Evolutionary conservation across 2,888 invertebrate species (phyloP).

Genomic region (Pyrgus malvae): DNA sequence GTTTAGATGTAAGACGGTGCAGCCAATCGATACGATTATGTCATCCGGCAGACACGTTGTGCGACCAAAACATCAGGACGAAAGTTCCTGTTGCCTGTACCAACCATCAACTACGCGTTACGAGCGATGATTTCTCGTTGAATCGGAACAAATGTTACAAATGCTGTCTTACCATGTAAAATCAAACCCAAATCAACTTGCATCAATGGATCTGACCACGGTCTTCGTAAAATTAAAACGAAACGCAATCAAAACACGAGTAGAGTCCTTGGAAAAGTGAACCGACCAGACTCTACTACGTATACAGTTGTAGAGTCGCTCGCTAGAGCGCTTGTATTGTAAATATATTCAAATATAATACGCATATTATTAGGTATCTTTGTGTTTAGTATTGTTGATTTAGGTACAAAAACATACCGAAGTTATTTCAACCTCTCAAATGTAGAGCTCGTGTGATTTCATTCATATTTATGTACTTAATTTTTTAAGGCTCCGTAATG

Average conservation of each 20-base stretch:
- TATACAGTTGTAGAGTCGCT: slow-evolving; percentile 10
- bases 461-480: too few species aligned
- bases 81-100: slow-evolving; percentile 8
- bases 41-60: slow-evolving; percentile 20
- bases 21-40: slow-evolving; percentile 40
- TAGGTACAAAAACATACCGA: slow-evolving; percentile 1
- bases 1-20: slow-evolving; percentile 60
- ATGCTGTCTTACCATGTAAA: slow-evolving; percentile 10
- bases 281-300: slow-evolving; percentile 13
- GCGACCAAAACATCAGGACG: slow-evolving; percentile 24
- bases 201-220: slow-evolving; percentile 34
- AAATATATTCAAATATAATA: slow-evolving; percentile 15
- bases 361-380: neutral
- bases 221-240: slow-evolving; percentile 38
- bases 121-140: slow-evolving; percentile 11
- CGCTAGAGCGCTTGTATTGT: slow-evolving; percentile 13
- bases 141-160: too few species aligned
- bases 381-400: slow-evolving; percentile 2
- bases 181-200: slow-evolving; percentile 8
- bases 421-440: neutral
- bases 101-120: slow-evolving; percentile 19
- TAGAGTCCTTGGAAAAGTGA: slow-evolving; percentile 38
- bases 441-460: neutral
- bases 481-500: too few species aligned
- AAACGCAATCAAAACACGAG: slow-evolving; percentile 43